A percentile compares a stretch with the other conserved stretches of the same genome.
Conservation (phyloP, 2,888 invertebrate genomes). For the Orthosia cruda region DNA sequence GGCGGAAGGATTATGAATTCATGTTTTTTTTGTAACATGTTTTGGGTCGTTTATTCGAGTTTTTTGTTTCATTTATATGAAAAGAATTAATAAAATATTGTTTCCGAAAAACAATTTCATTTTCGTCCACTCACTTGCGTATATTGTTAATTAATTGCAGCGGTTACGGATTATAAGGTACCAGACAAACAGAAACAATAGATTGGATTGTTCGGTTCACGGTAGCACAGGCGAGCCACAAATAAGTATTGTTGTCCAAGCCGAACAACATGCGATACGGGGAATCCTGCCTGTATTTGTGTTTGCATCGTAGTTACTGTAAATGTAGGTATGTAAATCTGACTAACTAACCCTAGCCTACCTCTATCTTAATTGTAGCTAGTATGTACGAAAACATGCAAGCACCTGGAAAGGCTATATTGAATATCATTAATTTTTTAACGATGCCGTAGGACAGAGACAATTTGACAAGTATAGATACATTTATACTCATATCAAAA, state of each 20-base stretch:
- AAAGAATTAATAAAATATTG: conserved; percentile 48
- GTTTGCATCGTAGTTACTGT: conserved; percentile 27
- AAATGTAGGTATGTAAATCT: conserved; percentile 42
- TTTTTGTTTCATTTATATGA: conserved; percentile 10
- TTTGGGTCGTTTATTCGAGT: conserved; percentile 22
- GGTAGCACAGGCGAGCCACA: conserved; percentile 54
- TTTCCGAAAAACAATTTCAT: neutral
- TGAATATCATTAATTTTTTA: neutral
- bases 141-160: conserved; percentile 35
- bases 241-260: conserved; percentile 58
- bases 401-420: neutral
- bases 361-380: neutral
- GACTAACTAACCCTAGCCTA: neutral
- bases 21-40: conserved; percentile 35
- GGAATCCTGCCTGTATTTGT: conserved; percentile 23
- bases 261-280: conserved; percentile 54
- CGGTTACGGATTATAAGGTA: conserved; percentile 34
- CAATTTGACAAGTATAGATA: too few relatives aligned
- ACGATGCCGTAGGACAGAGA: too few relatives aligned
- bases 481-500: neutral
- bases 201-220: conserved; percentile 47
- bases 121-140: neutral
- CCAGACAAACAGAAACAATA: conserved; percentile 58
- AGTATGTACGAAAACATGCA: neutral
- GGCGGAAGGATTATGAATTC: conserved; percentile 58